Percentiles rank a stretch among this genome's conserved stretches.
These are phyloP conservation scores for Blomia tropicalis DNA, from an alignment of 2,888 invertebrate genomes.

Conservation along the genomic window DNA sequence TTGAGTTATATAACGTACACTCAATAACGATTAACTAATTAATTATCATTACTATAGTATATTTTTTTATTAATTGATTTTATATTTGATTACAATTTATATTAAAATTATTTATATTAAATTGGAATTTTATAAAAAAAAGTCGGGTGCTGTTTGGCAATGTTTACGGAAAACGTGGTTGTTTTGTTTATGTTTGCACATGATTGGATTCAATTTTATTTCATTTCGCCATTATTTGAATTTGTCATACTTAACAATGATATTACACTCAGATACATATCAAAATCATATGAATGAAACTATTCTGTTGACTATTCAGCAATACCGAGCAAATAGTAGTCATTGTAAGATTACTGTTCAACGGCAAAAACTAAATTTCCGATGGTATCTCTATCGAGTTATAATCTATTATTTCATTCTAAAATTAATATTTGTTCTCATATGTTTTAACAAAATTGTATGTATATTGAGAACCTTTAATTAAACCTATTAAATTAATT, in stretches of 20 bases:
- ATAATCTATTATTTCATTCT: not conserved
- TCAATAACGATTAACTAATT: not conserved
- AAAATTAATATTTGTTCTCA: not conserved
- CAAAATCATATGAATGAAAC: not conserved
- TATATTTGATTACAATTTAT: not conserved
- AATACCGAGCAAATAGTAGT: not conserved
- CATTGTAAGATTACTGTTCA: slow-evolving; percentile 1
- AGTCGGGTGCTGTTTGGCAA: no score
- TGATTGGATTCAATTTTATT: no score
- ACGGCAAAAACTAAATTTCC: not conserved
- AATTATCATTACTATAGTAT: not conserved
- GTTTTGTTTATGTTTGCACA: no score
- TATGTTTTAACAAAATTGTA: not conserved
- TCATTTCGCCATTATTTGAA: no score
- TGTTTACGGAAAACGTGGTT: no score
- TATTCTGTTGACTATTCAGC: not conserved
- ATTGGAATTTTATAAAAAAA: no score
- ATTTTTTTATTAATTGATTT: not conserved
- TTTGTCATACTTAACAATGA: no score
- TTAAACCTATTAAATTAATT: not conserved
- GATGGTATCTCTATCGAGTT: not conserved
- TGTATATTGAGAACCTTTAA: not conserved
- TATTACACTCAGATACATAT: not conserved
- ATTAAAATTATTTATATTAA: not conserved
- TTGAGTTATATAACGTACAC: not conserved